Evolutionary conservation across 2,797 vertebrate genomes (phyloP).

Genomic region (Hemitrygon akajei): DNA sequence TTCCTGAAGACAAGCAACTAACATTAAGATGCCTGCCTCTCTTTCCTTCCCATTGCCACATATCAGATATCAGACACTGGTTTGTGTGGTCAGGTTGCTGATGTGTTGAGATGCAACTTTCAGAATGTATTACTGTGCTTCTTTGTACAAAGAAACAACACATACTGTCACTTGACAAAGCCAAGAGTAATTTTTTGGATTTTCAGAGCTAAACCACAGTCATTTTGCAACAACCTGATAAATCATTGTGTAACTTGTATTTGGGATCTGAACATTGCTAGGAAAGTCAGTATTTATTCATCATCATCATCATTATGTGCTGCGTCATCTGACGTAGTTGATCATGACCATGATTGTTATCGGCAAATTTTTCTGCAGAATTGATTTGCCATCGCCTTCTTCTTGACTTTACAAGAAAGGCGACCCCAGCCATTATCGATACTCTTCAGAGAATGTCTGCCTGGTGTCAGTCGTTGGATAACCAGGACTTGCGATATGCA

Average conservation of each 20-base stretch:
- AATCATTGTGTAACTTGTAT: neutral
- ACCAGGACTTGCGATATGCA: too few species aligned
- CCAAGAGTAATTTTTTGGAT: neutral
- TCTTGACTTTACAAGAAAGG: too few species aligned
- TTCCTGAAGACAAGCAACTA: neutral
- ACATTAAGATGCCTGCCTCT: neutral
- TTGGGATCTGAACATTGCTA: too few species aligned
- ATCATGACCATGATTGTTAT: too few species aligned
- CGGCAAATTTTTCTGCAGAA: too few species aligned
- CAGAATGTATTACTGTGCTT: neutral
- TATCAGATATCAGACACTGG: neutral
- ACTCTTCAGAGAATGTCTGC: too few species aligned
- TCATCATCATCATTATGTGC: too few species aligned
- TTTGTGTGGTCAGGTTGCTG: neutral
- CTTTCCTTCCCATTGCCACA: neutral
- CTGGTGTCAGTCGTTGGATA: too few species aligned
- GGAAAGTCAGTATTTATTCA: too few species aligned
- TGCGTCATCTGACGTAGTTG: too few species aligned
- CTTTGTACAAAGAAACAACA: neutral
- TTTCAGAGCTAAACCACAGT: neutral
- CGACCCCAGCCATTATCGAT: too few species aligned
- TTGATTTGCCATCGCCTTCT: too few species aligned
- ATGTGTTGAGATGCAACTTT: neutral
- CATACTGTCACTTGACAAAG: neutral
- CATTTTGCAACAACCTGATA: neutral